Percentiles rank a stretch among this genome's conserved stretches.
phyloP scores from a whole-genome alignment of 2,113 vertebrate species.

The Tor tambroides region DNA sequence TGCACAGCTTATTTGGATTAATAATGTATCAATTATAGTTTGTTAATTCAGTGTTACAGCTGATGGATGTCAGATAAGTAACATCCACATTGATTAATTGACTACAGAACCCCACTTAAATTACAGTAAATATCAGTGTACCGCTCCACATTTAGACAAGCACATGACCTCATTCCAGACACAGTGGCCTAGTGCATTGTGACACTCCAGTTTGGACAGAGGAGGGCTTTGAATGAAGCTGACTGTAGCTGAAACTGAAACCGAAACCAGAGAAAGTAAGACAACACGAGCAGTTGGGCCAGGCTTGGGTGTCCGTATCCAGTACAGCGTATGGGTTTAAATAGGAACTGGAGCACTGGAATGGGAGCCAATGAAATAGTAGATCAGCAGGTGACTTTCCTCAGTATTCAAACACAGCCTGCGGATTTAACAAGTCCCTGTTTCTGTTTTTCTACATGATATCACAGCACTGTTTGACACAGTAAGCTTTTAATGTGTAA shows the following conservation, averaged over 20 bases:
- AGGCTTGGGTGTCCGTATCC: slow-evolving; percentile 52
- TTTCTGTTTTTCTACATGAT: slow-evolving; percentile 15
- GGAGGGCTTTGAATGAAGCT: slow-evolving; percentile 45
- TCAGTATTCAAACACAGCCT: slow-evolving; percentile 41
- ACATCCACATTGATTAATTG: background rate
- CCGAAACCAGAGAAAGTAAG: slow-evolving; percentile 63
- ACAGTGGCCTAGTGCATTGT: slow-evolving; percentile 42
- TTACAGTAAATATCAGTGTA: background rate
- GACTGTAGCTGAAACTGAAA: slow-evolving; percentile 53
- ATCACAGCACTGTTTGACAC: background rate
- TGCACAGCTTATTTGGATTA: background rate
- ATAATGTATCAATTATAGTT: background rate
- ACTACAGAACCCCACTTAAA: background rate
- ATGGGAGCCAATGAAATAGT: slow-evolving; percentile 52
- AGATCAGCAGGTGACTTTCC: slow-evolving; percentile 51
- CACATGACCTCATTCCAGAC: slow-evolving; percentile 39
- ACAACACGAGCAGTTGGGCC: slow-evolving; percentile 46
- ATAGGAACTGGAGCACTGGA: slow-evolving; percentile 55
- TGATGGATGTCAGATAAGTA: slow-evolving; percentile 6
- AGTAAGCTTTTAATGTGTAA: background rate
- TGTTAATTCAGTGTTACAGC: slow-evolving; percentile 3
- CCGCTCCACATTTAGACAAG: background rate
- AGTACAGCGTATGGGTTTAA: slow-evolving; percentile 49
- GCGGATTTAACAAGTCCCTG: background rate
- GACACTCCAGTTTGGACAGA: slow-evolving; percentile 40